These are phyloP conservation scores for Spicauda simplicius DNA, from an alignment of 2,888 invertebrate species.

Conservation along the genomic window DNA sequence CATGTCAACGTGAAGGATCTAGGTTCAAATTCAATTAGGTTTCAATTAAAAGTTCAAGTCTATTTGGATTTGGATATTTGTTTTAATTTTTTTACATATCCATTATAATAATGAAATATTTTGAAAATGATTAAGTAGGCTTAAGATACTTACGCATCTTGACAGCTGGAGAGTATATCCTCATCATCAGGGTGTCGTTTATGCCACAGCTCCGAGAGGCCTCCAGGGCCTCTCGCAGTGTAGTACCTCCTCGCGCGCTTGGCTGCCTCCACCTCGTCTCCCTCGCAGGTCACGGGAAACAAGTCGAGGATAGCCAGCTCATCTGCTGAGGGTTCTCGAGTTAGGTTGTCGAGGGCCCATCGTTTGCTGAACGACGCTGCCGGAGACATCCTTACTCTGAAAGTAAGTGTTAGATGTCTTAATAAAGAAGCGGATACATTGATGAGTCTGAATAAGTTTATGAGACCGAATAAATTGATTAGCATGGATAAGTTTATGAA, in stretches of 20 bases:
- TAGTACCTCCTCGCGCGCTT: constrained; percentile 73
- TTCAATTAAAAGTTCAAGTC: too few relatives aligned
- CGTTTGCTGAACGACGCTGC: constrained; percentile 82
- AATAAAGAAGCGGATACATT: too few relatives aligned
- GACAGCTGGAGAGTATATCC: constrained; percentile 76
- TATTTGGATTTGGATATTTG: too few relatives aligned
- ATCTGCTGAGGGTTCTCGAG: constrained; percentile 59
- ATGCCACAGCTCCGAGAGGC: constrained; percentile 72
- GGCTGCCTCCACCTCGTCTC: constrained; percentile 68
- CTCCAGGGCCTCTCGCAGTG: constrained; percentile 69
- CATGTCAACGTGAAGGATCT: too few relatives aligned
- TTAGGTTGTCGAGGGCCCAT: constrained; percentile 79
- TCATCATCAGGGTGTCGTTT: constrained; percentile 75
- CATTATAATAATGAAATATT: too few relatives aligned
- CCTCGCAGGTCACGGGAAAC: constrained; percentile 65
- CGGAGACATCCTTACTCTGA: constrained; percentile 72
- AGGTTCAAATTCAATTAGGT: too few relatives aligned
- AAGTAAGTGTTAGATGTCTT: neutral
- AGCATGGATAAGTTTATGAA: too few relatives aligned
- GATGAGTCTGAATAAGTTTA: too few relatives aligned
- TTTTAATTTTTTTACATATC: too few relatives aligned
- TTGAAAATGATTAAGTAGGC: too few relatives aligned
- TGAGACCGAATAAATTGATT: too few relatives aligned
- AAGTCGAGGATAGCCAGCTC: constrained; percentile 66
- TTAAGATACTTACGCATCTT: constrained; percentile 68